Evolutionary conservation across 2,113 vertebrate genomes (phyloP).

Genomic region (Ia io): DNA sequence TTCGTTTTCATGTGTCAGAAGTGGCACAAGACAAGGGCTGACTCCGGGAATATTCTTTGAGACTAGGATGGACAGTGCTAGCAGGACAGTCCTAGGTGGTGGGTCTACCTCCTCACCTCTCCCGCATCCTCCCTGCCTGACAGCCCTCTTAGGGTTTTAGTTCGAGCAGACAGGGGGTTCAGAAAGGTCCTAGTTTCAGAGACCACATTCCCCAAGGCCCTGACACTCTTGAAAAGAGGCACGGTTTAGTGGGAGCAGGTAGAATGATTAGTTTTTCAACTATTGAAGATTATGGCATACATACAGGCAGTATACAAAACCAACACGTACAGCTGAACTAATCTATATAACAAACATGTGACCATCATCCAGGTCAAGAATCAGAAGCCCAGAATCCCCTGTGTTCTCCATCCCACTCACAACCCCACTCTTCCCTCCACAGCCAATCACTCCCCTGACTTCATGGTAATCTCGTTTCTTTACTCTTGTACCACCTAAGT

Average conservation of each 20-base stretch:
- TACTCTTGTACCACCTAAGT: background rate
- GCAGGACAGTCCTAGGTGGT: background rate
- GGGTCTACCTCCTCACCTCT: background rate
- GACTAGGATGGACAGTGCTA: background rate
- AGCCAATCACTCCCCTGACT: background rate
- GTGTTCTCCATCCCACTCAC: background rate
- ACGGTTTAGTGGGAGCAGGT: background rate
- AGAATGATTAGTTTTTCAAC: background rate
- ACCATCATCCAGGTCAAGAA: background rate
- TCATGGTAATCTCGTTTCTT: background rate
- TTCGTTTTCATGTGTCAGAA: slow-evolving; percentile 22
- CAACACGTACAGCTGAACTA: background rate
- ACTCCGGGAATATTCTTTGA: background rate
- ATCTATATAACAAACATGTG: background rate
- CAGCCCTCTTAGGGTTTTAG: background rate
- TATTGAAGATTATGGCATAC: background rate
- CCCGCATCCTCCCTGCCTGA: background rate
- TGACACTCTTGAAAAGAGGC: background rate
- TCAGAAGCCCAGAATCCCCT: background rate
- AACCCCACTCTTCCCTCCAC: background rate
- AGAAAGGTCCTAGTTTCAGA: background rate
- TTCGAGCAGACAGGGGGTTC: background rate
- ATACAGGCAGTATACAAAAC: background rate
- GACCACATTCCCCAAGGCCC: background rate
- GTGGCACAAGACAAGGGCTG: background rate